Evolutionary conservation across 2,888 invertebrate genomes (phyloP).

Genomic region (Girardia tigrina): DNA sequence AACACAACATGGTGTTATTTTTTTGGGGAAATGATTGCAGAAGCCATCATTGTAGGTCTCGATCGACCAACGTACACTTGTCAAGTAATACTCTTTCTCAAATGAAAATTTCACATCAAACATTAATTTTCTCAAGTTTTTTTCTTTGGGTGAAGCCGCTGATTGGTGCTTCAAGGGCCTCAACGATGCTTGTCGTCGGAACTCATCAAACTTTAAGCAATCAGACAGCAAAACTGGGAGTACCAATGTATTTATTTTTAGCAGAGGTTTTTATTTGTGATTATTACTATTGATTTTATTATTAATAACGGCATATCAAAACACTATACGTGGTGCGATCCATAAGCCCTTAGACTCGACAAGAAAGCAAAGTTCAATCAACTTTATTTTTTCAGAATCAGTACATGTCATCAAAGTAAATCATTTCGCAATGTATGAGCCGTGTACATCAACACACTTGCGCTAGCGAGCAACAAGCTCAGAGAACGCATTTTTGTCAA

Average conservation of each 20-base stretch:
- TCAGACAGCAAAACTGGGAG: background rate
- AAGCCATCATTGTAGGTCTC: background rate
- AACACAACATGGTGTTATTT: constrained; percentile 4
- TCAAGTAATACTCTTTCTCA: background rate
- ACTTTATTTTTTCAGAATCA: no score
- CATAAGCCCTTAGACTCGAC: no score
- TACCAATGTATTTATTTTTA: background rate
- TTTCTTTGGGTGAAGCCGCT: background rate
- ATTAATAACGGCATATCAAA: no score
- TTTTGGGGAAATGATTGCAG: background rate
- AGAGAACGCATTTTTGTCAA: no score
- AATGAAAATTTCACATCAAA: no score
- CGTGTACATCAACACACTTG: no score
- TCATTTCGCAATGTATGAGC: no score
- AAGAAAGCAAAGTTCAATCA: no score
- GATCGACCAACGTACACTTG: constrained; percentile 15
- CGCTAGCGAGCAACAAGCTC: no score
- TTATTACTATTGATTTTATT: no score
- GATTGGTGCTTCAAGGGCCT: background rate
- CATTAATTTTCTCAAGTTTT: background rate
- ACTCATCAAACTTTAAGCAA: background rate
- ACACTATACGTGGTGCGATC: no score
- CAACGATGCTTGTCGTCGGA: background rate
- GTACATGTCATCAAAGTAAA: no score
- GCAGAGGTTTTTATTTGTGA: background rate